Base-by-base conservation (phyloP, 2,888 invertebrate species). In the Morpho deidamia region DNA sequence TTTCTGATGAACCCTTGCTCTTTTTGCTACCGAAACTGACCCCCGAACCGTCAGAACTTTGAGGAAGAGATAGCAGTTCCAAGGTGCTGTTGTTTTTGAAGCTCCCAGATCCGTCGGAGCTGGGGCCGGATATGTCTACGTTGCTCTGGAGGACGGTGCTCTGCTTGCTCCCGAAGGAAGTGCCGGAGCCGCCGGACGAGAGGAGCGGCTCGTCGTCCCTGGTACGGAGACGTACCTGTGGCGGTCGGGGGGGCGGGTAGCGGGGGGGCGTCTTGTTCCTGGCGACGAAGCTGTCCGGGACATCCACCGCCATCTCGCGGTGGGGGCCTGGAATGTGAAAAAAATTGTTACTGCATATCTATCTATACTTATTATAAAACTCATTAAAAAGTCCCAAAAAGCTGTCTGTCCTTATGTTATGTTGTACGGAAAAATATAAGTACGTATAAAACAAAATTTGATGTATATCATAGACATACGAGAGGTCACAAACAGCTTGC, bases 271-370 rank as follows among this genome's bases (percentile, higher is more conserved):
- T 96, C 90, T 97, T 97, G 85, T 95, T 95, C 72, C 95, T 91
- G 66, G 95, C 96, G 74, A 97, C 94, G 91, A 97, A 97, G 72
- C 95, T 95, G 81, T 97, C 97, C 75, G 99, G 99, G 72, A 98
- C 98, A 90, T 99, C 99, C 83, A 99, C 98, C 80, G 99, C 97
- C 96, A 98, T 97, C 93, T 99, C 99, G 80, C 98, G 94, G 92
- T 98, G 98, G 76, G 96, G 96, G 83, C 95, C 95, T 92, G 86
- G 61, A 90, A 87, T 39, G 44, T 32, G 37, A 43, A 37, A n/a
- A n/a, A n/a, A n/a, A n/a, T n/a, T n/a, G n/a, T n/a, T n/a, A n/a
- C n/a, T n/a, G n/a, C n/a, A n/a, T n/a, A n/a, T n/a, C n/a, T n/a
- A n/a, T n/a, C n/a, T n/a, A n/a, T n/a, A n/a, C n/a, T n/a, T n/a